Evolutionary conservation across 2,113 vertebrate genomes (phyloP), one percentile per base, ranked within the genome.

Genomic region (Clarias gariepinus): DNA sequence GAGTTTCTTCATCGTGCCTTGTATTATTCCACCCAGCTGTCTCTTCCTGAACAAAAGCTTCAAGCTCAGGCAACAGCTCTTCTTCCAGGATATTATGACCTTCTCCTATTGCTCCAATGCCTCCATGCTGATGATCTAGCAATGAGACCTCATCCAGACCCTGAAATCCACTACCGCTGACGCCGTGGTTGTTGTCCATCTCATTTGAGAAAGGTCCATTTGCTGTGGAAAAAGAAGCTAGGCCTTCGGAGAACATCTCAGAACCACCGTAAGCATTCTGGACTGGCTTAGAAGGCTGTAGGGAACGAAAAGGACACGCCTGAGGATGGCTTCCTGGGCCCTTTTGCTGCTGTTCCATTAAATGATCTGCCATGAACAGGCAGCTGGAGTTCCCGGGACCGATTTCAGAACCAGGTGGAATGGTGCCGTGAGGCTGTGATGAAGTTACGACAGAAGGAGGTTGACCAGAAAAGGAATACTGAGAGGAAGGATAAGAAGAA

Each of bases 21-120:
- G 91, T 88, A 47, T 90, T 89, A 10, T 83, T 69, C 95, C 95
- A 95, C 57, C 85, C 91, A 74, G 93, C 94, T 68, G 89, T 89
- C 28, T 93, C 92, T 52, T 93, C 92, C 55, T 97, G 97, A 91
- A 94, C 96, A 89, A 98, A 96, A 0, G 96, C 97, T 85, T 97
- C 97, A 0, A 99, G 96, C 85, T 98, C 97, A 3, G 97, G 97
- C 86, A 99, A 93, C 3, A 99, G 95, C 82, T 95, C 96, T 90
- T 97, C 97, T 81, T 96, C 98, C 88, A 99, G 94, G 69, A 99
- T 96, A 90, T 97, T 96, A 61, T 97, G 96, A 0, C 97, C 95
- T 82, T 96, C 97, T 55, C 61, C 82, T 87, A 99, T 95, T 84
- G 94, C 96, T 61, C 96, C 96, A 91, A 99, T 95, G 90, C 95